phyloP scores from a whole-genome alignment of 64 coral and sea anemone genomes.

The Orbicella faveolata region DNA sequence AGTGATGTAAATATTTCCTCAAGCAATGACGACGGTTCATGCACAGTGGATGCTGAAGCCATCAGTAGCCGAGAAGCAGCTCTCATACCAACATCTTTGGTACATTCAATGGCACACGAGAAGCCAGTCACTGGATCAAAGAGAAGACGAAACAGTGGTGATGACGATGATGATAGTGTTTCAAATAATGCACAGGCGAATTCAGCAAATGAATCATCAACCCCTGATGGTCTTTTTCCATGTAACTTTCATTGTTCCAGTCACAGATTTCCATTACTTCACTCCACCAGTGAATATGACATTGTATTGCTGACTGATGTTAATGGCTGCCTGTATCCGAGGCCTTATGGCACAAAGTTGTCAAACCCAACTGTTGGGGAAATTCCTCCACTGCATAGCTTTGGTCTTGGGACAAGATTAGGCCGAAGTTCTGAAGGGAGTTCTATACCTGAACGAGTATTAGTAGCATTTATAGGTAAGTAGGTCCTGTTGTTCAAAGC shows the following conservation, averaged over 20 bases:
- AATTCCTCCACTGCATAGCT: conserved; percentile 71
- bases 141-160: conserved; percentile 41
- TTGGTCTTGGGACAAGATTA: conserved; percentile 59
- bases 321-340: conserved; percentile 78
- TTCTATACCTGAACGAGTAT: conserved; percentile 53
- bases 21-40: conserved; percentile 51
- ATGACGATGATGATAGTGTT: conserved; percentile 2
- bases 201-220: background rate
- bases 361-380: conserved; percentile 57
- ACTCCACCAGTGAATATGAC: conserved; percentile 49
- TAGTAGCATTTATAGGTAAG: conserved; percentile 76
- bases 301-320: conserved; percentile 65
- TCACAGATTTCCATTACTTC: conserved; percentile 41
- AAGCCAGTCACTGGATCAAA: conserved; percentile 46
- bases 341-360: conserved; percentile 84
- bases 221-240: background rate
- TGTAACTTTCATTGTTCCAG: conserved; percentile 24
- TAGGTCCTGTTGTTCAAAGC: background rate
- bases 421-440: conserved; percentile 49
- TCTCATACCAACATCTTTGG: conserved; percentile 11
- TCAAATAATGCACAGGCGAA: background rate
- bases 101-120: background rate
- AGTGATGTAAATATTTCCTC: conserved; percentile 10
- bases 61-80: conserved; percentile 51
- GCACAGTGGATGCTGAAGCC: conserved; percentile 78